Base-by-base conservation (phyloP, 2,888 invertebrate genomes). In the Mythimna albipuncta region DNA sequence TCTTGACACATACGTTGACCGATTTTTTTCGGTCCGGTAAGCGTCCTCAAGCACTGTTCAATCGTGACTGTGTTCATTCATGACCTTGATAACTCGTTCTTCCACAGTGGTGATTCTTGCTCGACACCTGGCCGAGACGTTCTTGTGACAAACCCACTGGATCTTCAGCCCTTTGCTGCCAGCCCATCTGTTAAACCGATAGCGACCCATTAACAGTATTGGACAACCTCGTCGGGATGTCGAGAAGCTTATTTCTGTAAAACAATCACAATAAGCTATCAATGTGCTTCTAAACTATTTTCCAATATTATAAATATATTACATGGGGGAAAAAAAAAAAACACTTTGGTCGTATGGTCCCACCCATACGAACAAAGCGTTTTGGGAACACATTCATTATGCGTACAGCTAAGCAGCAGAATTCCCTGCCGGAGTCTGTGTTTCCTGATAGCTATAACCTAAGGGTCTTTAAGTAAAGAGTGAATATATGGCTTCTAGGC, bases 151-250 rank as follows among this genome's bases (percentile, higher is more conserved):
- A 13, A 81, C 72, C 89, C 90, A 91, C 0, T 79, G 79, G 1
- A 73, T 73, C 41, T 75, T 84, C 2, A 77, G 38, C 0, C 73
- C 82, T 26, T 64, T 85, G 61, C 83, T 87, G 32, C 83, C 77
- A 59, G 75, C 66, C 70, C 83, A 84, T 65, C 69, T 85, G 55
- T 89, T 88, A 69, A 84, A 91, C 19, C 88, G 82, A 61, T 89
- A 86, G 7, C 47, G 32, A 1, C 90, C 90, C 5, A 89, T 69
- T n/a, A 79, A 58, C 6, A 92, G 65, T 2, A 68, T 62, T 0
- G 73, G 70, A 32, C 52, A 71, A 6, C 75, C 76, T 11, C 62
- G 61, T 32, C 47, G 57, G 6, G 78, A 72, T 38, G 38, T 63
- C 0, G 64, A 50, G 38, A 74, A 71, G 7, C 9, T 16, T 21